These are phyloP conservation scores for Schlechtendalia chinensis DNA, from an alignment of 1,140 invertebrate species.

Conservation along the genomic window DNA sequence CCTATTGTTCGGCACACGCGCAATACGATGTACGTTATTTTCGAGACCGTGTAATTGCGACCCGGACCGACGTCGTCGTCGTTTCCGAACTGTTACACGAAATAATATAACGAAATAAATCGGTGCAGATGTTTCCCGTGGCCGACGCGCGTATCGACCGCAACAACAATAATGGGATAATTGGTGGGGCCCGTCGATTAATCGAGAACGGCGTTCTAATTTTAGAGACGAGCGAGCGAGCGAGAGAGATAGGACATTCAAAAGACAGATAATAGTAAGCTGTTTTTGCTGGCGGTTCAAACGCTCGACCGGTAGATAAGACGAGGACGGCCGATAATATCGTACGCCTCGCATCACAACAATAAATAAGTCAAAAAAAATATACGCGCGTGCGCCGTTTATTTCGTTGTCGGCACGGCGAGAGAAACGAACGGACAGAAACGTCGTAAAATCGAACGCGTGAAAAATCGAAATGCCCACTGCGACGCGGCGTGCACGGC, in stretches of 20 bases:
- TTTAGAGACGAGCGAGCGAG: neutral
- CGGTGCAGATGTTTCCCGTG: conserved; percentile 4
- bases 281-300: neutral
- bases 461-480: too few relatives aligned
- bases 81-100: neutral
- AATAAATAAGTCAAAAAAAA: too few relatives aligned
- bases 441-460: too few relatives aligned
- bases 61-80: too few relatives aligned
- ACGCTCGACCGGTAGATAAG: neutral
- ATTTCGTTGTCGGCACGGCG: too few relatives aligned
- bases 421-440: too few relatives aligned
- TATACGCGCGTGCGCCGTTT: too few relatives aligned
- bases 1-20: neutral
- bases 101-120: neutral
- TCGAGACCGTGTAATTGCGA: neutral
- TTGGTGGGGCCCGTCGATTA: neutral
- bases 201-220: conserved; percentile 13
- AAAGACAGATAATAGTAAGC: neutral
- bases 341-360: neutral
- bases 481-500: too few relatives aligned
- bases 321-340: neutral
- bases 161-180: neutral
- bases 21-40: neutral
- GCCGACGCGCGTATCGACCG: neutral
- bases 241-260: neutral